A percentile compares a stretch with the other conserved stretches of the same genome.
Conservation (phyloP, 2,113 vertebrate species). For the Scopus umbretta region DNA sequence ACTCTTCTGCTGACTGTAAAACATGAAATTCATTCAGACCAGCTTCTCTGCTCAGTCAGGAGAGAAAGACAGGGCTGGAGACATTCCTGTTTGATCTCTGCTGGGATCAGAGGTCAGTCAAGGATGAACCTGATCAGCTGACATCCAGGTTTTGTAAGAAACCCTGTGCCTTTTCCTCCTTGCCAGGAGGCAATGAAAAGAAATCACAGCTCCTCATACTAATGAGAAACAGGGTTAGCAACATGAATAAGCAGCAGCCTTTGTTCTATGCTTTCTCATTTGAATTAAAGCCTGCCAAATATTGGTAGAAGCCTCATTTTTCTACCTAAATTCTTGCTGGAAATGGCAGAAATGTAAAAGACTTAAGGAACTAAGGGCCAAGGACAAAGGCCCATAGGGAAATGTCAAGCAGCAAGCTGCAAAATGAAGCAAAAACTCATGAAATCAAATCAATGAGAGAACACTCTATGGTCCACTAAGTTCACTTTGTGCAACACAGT, state of each 20-base stretch:
- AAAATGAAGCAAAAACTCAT: constrained; percentile 47
- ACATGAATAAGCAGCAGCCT: constrained; percentile 50
- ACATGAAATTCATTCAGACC: background rate
- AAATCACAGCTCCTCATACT: constrained; percentile 31
- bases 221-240: constrained; percentile 44
- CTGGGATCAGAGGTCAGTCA: background rate
- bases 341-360: constrained; percentile 8
- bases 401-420: constrained; percentile 13
- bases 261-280: constrained; percentile 21
- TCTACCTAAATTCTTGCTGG: constrained; percentile 14
- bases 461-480: background rate
- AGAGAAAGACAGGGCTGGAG: background rate
- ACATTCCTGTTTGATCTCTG: background rate
- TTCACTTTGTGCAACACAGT: background rate
- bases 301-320: constrained; percentile 17
- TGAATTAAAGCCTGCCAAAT: constrained; percentile 49
- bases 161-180: background rate
- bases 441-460: constrained; percentile 27
- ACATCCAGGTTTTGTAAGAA: background rate
- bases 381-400: background rate
- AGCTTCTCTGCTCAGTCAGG: background rate
- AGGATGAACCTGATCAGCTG: constrained; percentile 23
- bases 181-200: constrained; percentile 53
- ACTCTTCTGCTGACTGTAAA: background rate
- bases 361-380: background rate